Percentiles rank a stretch among this genome's conserved stretches.
These are phyloP conservation scores for Cotesia typhae DNA, from an alignment of 1,140 invertebrate genomes.

Conservation along the genomic window DNA sequence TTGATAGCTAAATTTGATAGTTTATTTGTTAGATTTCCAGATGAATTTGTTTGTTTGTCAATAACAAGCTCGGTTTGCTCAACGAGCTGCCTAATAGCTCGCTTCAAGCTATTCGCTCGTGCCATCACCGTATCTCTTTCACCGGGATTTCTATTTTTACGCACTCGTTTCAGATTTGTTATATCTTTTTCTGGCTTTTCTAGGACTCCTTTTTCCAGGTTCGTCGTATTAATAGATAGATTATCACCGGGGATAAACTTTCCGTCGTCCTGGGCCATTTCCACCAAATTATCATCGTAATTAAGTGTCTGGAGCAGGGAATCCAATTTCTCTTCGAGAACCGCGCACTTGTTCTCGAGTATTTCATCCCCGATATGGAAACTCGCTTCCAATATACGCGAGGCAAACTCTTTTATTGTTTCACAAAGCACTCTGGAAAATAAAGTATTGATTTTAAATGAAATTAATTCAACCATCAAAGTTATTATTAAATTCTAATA, in stretches of 20 bases:
- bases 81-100: slow-evolving; percentile 83
- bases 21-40: slow-evolving; percentile 50
- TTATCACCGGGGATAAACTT: slow-evolving; percentile 45
- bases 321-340: slow-evolving; percentile 81
- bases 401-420: slow-evolving; percentile 81
- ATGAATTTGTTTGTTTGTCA: slow-evolving; percentile 67
- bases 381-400: slow-evolving; percentile 70
- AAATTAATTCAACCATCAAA: no score
- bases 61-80: slow-evolving; percentile 79
- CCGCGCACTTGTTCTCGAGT: slow-evolving; percentile 75
- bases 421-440: slow-evolving; percentile 74
- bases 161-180: slow-evolving; percentile 56
- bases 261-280: slow-evolving; percentile 48
- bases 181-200: slow-evolving; percentile 73
- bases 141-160: slow-evolving; percentile 49
- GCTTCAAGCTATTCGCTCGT: slow-evolving; percentile 85
- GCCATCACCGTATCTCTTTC: slow-evolving; percentile 55
- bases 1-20: slow-evolving; percentile 49
- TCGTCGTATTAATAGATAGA: slow-evolving; percentile 50
- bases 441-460: neutral
- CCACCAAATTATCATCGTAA: slow-evolving; percentile 68
- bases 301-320: slow-evolving; percentile 77
- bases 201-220: slow-evolving; percentile 68
- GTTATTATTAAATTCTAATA: no score
- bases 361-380: slow-evolving; percentile 70